Evolutionary conservation across 92 coral and sea anemone genomes (phyloP).

Genomic region (Paramuricea clavata): DNA sequence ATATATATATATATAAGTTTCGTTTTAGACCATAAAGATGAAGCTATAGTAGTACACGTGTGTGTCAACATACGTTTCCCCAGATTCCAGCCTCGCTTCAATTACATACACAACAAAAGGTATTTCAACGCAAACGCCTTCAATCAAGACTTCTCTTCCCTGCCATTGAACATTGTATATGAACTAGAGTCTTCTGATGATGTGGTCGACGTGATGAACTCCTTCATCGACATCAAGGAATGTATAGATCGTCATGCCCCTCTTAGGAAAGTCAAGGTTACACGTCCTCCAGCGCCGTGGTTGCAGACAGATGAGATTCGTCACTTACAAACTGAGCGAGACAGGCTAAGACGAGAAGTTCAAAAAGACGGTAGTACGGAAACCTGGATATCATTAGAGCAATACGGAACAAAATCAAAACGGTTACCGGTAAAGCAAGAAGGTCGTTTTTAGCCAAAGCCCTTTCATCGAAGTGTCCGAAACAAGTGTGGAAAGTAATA

Average conservation of each 20-base stretch:
- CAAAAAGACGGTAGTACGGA: constrained; percentile 43
- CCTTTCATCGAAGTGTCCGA: constrained; percentile 69
- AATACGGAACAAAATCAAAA: constrained; percentile 71
- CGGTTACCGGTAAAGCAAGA: constrained; percentile 57
- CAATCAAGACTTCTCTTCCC: constrained; percentile 55
- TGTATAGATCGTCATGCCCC: constrained; percentile 57
- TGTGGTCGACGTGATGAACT: constrained; percentile 40
- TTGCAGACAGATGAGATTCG: constrained; percentile 49
- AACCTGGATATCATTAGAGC: constrained; percentile 70
- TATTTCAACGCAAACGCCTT: constrained; percentile 47
- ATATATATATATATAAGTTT: too few relatives aligned
- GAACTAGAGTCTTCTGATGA: constrained; percentile 62
- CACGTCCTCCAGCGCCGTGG: constrained; percentile 67
- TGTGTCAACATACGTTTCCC: constrained; percentile 61
- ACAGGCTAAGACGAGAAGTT: constrained; percentile 28
- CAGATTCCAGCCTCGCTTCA: constrained; percentile 65
- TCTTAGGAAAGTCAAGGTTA: constrained; percentile 44
- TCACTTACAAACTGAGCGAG: constrained; percentile 49
- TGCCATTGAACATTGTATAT: constrained; percentile 65
- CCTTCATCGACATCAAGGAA: constrained; percentile 54
- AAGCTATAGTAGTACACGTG: too few relatives aligned
- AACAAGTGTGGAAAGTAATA: constrained; percentile 73
- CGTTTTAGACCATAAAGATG: too few relatives aligned
- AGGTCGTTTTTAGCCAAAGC: constrained; percentile 56
- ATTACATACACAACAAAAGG: constrained; percentile 52